Evolutionary conservation across 2,888 invertebrate genomes (phyloP), one percentile per base, ranked within the genome.

Genomic region (Lapara coniferarum): DNA sequence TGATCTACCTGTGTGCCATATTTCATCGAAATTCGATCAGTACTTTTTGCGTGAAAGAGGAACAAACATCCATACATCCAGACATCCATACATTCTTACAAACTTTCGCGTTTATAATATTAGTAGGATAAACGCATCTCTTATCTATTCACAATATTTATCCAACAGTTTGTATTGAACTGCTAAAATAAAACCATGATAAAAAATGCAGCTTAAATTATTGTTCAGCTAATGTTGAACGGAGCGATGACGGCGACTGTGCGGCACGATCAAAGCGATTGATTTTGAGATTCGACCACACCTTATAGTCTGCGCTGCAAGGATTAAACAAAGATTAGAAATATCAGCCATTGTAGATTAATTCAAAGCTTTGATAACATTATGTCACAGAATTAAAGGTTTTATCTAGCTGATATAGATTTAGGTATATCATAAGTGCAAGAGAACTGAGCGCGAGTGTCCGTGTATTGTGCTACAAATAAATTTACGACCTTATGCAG

Each of bases 201-300:
- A 49, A 63, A 63, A 63, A 49, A 13, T 12, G 44, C 46, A 68
- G 58, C n/a, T 25, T 59, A 52, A 66, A 49, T 55, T 69, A 69
- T 69, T 69, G 66, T 69, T 44, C 16, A 56, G 44, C 13, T 55
- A 67, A 49, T 19, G 37, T 57, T 49, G 66, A 49, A 57, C 16
- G 66, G 56, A 49, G 66, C 56, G 56, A 69, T 55, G 66, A 69
- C 66, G 52, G 51, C 25, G 58, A 57, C 30, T 37, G 25, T 25
- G 69, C 86, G 87, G 87, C 73, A 70, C 83, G 81, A 83, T 88
- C 85, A 88, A 88, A 89, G 81, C 75, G 78, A 83, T 82, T 83
- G 81, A 82, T 84, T 83, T 84, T 82, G 81, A 84, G 80, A 82
- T 82, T 80, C 81, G 85, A 82, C 88, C 85, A 86, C 84, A 86